Conservation (phyloP, 1,140 invertebrate species). For the Polypedilum vanderplanki region DNA sequence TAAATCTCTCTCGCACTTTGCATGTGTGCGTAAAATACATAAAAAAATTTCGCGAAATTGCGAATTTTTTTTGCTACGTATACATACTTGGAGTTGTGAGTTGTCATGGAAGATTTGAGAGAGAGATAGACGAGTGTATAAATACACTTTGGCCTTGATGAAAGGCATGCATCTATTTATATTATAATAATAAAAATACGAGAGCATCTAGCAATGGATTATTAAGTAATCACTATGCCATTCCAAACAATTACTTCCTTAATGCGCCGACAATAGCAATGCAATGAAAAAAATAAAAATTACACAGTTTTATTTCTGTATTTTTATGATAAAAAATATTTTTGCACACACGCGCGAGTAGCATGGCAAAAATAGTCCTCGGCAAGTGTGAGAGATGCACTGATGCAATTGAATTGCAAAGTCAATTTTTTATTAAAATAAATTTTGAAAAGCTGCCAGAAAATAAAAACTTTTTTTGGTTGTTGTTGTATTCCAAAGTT, state of each 20-base stretch:
- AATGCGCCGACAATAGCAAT: neutral
- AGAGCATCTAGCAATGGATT: neutral
- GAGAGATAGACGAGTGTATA: neutral
- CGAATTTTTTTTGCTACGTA: no score
- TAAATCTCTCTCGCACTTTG: no score
- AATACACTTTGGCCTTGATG: neutral
- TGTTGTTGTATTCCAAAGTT: neutral
- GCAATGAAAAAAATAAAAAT: neutral
- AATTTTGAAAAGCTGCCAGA: neutral
- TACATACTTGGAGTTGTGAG: no score
- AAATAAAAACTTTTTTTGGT: neutral
- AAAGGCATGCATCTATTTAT: neutral
- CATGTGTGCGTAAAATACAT: no score
- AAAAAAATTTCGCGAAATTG: no score
- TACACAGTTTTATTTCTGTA: neutral
- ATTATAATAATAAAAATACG: neutral
- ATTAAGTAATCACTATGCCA: neutral
- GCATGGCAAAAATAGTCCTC: neutral
- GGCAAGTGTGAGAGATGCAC: neutral
- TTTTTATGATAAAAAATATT: neutral
- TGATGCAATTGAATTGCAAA: neutral
- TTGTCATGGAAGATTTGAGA: no score
- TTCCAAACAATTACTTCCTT: slow-evolving; percentile 7
- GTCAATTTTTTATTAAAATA: slow-evolving; percentile 1
- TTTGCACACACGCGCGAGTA: neutral